Base-by-base conservation (phyloP, 1,140 invertebrate species). In the Drosophila watanabei region DNA sequence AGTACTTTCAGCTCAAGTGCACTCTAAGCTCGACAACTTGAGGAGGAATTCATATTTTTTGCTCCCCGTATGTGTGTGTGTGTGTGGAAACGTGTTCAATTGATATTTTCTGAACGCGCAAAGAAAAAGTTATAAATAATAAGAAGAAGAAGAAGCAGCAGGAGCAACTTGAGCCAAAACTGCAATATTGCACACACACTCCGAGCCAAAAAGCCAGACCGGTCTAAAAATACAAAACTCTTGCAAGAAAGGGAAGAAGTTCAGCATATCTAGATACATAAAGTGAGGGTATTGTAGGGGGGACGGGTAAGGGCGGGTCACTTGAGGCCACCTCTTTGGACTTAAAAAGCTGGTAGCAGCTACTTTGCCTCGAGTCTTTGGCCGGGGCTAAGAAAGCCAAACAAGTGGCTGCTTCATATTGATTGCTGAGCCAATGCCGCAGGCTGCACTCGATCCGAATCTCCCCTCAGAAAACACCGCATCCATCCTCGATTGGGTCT, bases 61-160 rank as follows among this genome's bases (percentile, higher is more conserved):
- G 13, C 49, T 28, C 54, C 5, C 2, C 11, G 13, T 18, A 20
- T 52, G 45, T 59, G 48, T 48, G 30, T 79, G 66, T 80, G 61
- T 66, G 69, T 91, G 87, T 82, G 71, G 63, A 85, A 92, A 92
- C 89, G 89, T 92, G 89, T 92, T 92, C 89, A 92, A 92, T 92
- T 92, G 89, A 86, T 92, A 86, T 92, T 92, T 64, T 92, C 68
- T 83, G 80, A 90, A 82, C 86, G 85, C 86, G 85, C 86, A 52
- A 87, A 81, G 83, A 88, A 87, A 90, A 90, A 91, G 70, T 84
- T 91, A 82, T 88, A 91, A 88, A 91, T 82, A 85, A 82, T 81
- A 90, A 82, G 81, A 82, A 78, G 68, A 62, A 65, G 66, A 35
- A 58, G 43, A 9, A 52, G 64, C 16, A 51, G 48, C 52, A 57